Conservation (phyloP, 2,113 vertebrate genomes). For the Dromaius novaehollandiae region DNA sequence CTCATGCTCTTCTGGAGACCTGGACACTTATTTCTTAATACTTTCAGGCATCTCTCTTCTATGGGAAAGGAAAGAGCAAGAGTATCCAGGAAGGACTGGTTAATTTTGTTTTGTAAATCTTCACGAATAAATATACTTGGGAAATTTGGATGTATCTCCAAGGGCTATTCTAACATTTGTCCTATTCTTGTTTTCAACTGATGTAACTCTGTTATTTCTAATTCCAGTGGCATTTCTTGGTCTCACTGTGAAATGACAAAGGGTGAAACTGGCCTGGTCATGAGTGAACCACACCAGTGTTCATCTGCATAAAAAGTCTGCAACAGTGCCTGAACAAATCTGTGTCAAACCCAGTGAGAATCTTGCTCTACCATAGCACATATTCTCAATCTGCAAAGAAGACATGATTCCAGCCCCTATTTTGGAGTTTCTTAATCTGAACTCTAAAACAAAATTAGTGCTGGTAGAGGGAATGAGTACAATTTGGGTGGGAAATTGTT, state of each 20-base stretch:
- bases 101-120: neutral
- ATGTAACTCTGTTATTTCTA: neutral
- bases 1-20: neutral
- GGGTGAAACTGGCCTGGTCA: neutral
- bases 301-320: neutral
- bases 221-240: neutral
- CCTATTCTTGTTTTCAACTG: neutral
- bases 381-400: neutral
- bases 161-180: neutral
- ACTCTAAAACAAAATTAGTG: neutral
- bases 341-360: neutral
- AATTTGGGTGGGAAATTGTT: neutral
- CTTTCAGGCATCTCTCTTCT: neutral
- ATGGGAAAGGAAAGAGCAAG: neutral
- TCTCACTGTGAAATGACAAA: neutral
- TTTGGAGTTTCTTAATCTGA: neutral
- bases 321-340: neutral
- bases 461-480: neutral
- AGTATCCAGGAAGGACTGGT: neutral
- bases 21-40: neutral
- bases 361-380: neutral
- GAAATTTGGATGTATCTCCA: neutral
- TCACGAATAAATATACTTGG: neutral
- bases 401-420: neutral
- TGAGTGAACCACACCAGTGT: neutral